Conservation (phyloP, 2,888 invertebrate genomes). For the Conistra vaccinii region DNA sequence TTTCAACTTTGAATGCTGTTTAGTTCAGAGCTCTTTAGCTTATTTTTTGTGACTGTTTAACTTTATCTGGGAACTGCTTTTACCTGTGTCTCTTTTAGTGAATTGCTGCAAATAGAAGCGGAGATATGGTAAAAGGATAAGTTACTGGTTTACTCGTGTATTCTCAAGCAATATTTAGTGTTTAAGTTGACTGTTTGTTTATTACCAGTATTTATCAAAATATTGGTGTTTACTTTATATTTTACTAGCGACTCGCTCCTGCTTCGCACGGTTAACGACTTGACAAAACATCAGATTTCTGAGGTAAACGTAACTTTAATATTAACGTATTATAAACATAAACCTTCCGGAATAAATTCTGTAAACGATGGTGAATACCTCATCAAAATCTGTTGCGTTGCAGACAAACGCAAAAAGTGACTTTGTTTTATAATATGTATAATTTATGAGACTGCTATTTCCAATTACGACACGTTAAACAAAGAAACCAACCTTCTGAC, state of each 20-base stretch:
- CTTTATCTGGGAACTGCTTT: conserved; percentile 65
- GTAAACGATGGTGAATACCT: too few species aligned
- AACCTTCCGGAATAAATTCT: too few species aligned
- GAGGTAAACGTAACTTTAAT: too few species aligned
- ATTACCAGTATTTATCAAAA: conserved; percentile 15
- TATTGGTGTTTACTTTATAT: not conserved
- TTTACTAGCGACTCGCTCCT: too few species aligned
- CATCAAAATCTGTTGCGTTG: too few species aligned
- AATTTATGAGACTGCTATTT: not conserved
- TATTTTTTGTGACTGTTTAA: conserved; percentile 72
- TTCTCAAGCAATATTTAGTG: conserved; percentile 82
- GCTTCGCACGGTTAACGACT: too few species aligned
- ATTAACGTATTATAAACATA: too few species aligned
- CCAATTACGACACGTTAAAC: conserved; percentile 10
- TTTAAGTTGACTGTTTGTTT: conserved; percentile 16
- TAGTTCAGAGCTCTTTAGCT: conserved; percentile 71
- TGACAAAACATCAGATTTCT: too few species aligned
- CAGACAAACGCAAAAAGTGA: too few species aligned
- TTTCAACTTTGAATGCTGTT: conserved; percentile 77
- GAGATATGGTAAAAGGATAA: conserved; percentile 20
- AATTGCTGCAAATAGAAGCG: conserved; percentile 22
- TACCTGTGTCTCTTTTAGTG: conserved; percentile 45
- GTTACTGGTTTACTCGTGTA: conserved; percentile 72
- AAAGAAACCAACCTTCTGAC: conserved; percentile 21
- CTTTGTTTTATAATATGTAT: too few species aligned